Base-by-base conservation (phyloP, 1,140 invertebrate species). In the Apocrypta bakeri region DNA sequence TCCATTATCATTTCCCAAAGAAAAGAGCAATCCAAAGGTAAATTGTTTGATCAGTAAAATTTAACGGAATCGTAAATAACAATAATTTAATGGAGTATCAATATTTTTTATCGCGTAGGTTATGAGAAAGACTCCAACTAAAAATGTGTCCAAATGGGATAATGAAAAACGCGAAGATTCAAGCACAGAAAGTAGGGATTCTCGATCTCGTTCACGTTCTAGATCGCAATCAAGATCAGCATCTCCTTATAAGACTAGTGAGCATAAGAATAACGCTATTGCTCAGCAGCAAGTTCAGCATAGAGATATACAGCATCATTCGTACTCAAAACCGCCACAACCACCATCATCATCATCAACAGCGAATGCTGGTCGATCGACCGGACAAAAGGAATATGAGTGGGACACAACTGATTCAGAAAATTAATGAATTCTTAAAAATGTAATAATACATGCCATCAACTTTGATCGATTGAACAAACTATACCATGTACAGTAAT, bases 401-500 rank as follows among this genome's bases (percentile, higher is more conserved):
- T 88, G 87, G 87, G 79, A 85, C 21, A 87, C 87, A 8, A 88
- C 87, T 7, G 87, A 88, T 74, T 88, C 87, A 11, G 87, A 88
- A 37, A 72, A 25, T 24, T 69, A 86, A 64, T n/a, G 27, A 73
- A 74, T 61, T 75, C 64, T 66, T 79, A 79, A 76, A 68, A 42
- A 76, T 83, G 75, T 82, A 82, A 82, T n/a, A n/a, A n/a, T 31
- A 56, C 69, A 40, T 69, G 25, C 68, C 73, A 71, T 42, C 42
- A 72, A 40, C 72, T 76, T 82, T 12, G 24, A 66, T 66, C 27
- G 11, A 66, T 66, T 82, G 64, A 82, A 66, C 80, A 76, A 76
- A 77, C 29, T 42, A 76, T 76, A 82, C 66, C 72, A 78, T 82
- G 81, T 83, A 83, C 76, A 79, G 76, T 74, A 78, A 83, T 83